These are phyloP conservation scores for Corbicula japonica DNA, from an alignment of 2,888 invertebrate species.

Conservation along the genomic window DNA sequence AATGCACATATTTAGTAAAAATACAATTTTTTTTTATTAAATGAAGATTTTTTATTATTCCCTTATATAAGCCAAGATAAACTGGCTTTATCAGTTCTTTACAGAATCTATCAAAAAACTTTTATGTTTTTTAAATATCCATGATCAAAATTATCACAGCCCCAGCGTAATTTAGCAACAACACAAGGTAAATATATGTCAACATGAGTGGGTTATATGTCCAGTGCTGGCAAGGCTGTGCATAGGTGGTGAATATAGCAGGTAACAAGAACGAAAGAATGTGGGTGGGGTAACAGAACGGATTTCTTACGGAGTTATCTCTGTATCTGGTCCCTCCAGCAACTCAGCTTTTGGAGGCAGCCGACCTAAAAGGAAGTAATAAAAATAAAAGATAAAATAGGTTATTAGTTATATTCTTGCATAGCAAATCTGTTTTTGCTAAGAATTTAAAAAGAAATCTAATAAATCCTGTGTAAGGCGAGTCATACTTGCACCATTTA, in stretches of 20 bases:
- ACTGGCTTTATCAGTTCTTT: conserved; percentile 23
- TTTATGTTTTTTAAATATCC: no score
- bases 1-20: no score
- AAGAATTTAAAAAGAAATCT: no score
- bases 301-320: conserved; percentile 78
- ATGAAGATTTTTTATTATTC: no score
- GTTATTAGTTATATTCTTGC: no score
- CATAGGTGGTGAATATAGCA: no score
- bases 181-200: not conserved
- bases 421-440: no score
- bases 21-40: no score
- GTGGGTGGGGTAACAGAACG: conserved; percentile 31
- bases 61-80: not conserved
- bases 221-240: conserved; percentile 7
- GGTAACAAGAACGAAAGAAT: not conserved
- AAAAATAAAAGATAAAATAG: not conserved
- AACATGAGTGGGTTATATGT: not conserved
- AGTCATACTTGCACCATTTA: no score
- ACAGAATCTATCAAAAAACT: not conserved
- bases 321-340: conserved; percentile 76
- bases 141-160: no score
- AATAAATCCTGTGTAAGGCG: no score
- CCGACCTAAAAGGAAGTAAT: conserved; percentile 68
- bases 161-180: no score
- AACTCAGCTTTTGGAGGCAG: conserved; percentile 76